These are phyloP conservation scores for Lepus europaeus DNA, from an alignment of 2,113 vertebrate genomes.

Conservation along the genomic window DNA sequence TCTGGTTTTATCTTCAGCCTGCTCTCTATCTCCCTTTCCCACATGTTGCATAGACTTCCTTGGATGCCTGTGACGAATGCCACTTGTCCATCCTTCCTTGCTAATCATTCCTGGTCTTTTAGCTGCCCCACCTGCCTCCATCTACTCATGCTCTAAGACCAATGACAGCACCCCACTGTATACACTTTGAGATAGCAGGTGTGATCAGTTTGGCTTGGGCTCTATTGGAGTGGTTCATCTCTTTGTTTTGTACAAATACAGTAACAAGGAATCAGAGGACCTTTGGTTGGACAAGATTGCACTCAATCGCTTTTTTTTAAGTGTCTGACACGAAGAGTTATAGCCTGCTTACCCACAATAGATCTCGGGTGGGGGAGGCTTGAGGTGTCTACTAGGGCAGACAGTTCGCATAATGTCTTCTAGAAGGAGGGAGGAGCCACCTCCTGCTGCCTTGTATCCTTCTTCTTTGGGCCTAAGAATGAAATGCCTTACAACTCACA, in stretches of 20 bases:
- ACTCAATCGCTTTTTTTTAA: constrained; percentile 50
- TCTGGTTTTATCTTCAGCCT: background rate
- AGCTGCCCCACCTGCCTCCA: background rate
- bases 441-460: background rate
- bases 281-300: constrained; percentile 21
- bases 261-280: constrained; percentile 49
- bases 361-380: constrained; percentile 50
- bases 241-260: background rate
- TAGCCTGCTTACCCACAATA: constrained; percentile 73
- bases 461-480: background rate
- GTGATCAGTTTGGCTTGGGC: background rate
- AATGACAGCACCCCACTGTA: background rate
- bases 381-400: background rate
- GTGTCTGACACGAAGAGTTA: constrained; percentile 80
- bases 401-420: constrained; percentile 6
- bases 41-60: background rate
- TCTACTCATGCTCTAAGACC: background rate
- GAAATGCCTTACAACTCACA: background rate
- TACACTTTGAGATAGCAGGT: background rate
- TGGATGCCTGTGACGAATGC: background rate
- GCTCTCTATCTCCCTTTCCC: background rate
- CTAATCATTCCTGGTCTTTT: background rate
- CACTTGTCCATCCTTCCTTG: background rate
- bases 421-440: background rate
- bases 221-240: background rate